Percentiles rank a stretch among this genome's conserved stretches.
phyloP scores from a whole-genome alignment of 1,140 invertebrate genomes.

The Penaeus chinensis region DNA sequence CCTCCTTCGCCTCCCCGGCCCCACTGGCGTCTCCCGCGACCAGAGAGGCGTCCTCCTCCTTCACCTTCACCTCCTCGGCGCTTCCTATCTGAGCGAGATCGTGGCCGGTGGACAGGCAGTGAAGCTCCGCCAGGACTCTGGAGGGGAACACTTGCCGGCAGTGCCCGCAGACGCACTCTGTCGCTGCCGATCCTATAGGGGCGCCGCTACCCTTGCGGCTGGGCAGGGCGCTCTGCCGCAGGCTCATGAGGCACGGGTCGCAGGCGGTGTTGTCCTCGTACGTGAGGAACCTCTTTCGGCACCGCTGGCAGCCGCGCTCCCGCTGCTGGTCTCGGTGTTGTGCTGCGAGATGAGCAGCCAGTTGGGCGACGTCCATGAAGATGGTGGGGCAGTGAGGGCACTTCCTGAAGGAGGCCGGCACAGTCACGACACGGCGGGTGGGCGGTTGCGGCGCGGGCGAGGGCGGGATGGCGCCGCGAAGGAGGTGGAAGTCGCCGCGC shows the following conservation, averaged over 20 bases:
- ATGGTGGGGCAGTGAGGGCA: conserved; percentile 55
- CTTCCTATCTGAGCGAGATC: not conserved
- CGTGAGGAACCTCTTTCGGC: conserved; percentile 26
- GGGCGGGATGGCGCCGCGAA: not conserved
- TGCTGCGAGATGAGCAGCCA: conserved; percentile 32
- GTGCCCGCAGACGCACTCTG: conserved; percentile 19
- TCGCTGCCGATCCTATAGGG: not conserved
- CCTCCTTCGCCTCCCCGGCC: not conserved
- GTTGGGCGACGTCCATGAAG: conserved; percentile 44
- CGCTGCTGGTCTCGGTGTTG: conserved; percentile 37
- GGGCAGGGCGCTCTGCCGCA: conserved; percentile 37
- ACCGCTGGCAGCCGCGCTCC: conserved; percentile 36
- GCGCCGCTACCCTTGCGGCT: not conserved
- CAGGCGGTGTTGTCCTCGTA: conserved; percentile 53
- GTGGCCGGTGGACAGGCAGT: conserved; percentile 46
- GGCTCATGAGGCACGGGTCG: conserved; percentile 25
- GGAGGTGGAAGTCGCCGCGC: conserved; percentile 3
- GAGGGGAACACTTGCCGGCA: conserved; percentile 37
- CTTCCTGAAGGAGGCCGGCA: conserved; percentile 52
- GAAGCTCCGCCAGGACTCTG: conserved; percentile 33
- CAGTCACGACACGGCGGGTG: conserved; percentile 42
- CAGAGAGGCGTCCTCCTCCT: not conserved
- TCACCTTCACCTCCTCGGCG: not conserved
- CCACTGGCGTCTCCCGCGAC: not conserved
- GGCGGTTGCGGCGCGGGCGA: not conserved